These are phyloP conservation scores for Myopa testacea DNA, from an alignment of 2,888 invertebrate genomes.

Conservation along the genomic window DNA sequence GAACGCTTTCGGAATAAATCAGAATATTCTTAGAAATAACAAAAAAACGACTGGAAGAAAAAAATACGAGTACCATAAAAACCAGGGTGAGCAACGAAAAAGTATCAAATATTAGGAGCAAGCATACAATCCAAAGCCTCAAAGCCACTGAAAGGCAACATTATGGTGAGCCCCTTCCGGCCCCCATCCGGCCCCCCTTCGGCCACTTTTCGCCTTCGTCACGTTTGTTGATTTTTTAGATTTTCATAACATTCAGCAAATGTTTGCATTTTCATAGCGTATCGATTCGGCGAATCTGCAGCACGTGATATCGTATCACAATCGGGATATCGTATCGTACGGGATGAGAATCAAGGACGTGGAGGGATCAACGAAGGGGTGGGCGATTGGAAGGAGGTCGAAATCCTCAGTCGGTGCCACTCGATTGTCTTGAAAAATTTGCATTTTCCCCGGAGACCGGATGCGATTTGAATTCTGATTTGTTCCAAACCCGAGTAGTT, in stretches of 20 bases:
- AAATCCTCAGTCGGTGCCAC: constrained; percentile 6
- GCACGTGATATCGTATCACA: constrained; percentile 37
- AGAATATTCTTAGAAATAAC: constrained; percentile 8
- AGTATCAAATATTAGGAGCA: neutral
- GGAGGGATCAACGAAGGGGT: neutral
- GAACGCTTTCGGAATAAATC: constrained; percentile 19
- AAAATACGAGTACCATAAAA: neutral
- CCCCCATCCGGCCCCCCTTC: neutral
- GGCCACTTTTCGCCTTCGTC: neutral
- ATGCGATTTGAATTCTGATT: constrained; percentile 37
- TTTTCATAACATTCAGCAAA: constrained; percentile 35
- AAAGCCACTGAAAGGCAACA: neutral
- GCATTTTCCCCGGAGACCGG: constrained; percentile 24
- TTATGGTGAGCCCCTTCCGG: neutral
- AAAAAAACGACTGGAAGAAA: neutral
- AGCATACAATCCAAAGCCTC: neutral
- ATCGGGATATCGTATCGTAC: constrained; percentile 21
- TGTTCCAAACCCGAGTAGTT: constrained; percentile 5
- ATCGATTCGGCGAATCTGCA: constrained; percentile 23
- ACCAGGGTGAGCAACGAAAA: neutral
- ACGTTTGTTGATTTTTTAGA: constrained; percentile 37
- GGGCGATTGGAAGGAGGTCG: neutral
- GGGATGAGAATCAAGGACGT: constrained; percentile 11
- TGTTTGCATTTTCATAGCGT: constrained; percentile 34
- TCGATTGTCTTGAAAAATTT: constrained; percentile 19